A percentile compares a stretch with the other conserved stretches of the same genome.
Conservation (phyloP, 2,888 invertebrate species). For the Augochlorella aurata region DNA sequence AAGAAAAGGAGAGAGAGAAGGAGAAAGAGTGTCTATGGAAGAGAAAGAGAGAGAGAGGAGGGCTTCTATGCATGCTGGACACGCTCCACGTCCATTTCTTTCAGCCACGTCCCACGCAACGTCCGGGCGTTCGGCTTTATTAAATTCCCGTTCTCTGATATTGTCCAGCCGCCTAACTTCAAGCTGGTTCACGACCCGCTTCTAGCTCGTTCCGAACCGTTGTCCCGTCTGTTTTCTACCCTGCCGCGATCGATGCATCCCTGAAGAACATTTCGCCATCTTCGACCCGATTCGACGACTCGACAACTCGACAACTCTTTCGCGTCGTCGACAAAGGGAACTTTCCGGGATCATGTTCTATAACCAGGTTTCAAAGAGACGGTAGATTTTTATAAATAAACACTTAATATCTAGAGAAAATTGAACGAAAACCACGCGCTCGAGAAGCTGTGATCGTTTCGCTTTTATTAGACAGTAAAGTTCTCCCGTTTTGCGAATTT, state of each 20-base stretch:
- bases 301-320: not conserved
- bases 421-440: no score
- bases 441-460: no score
- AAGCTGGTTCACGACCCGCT: not conserved
- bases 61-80: slow-evolving; percentile 60
- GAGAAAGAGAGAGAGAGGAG: slow-evolving; percentile 1
- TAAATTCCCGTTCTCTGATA: slow-evolving; percentile 66
- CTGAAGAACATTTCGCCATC: not conserved
- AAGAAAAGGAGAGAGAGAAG: not conserved
- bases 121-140: slow-evolving; percentile 59
- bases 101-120: slow-evolving; percentile 53
- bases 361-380: not conserved
- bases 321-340: not conserved
- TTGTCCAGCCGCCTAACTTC: slow-evolving; percentile 52
- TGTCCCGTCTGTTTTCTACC: not conserved
- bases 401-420: no score
- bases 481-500: no score
- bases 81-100: slow-evolving; percentile 68
- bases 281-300: not conserved
- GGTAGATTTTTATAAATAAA: no score
- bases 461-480: no score
- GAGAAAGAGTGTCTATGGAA: no score
- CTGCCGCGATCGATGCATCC: not conserved
- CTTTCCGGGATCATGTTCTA: not conserved
- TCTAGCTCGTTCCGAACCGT: not conserved